A percentile compares a stretch with the other conserved stretches of the same genome.
phyloP scores from a whole-genome alignment of 2,797 vertebrate species.

The Neosilurus mollespiculum region DNA sequence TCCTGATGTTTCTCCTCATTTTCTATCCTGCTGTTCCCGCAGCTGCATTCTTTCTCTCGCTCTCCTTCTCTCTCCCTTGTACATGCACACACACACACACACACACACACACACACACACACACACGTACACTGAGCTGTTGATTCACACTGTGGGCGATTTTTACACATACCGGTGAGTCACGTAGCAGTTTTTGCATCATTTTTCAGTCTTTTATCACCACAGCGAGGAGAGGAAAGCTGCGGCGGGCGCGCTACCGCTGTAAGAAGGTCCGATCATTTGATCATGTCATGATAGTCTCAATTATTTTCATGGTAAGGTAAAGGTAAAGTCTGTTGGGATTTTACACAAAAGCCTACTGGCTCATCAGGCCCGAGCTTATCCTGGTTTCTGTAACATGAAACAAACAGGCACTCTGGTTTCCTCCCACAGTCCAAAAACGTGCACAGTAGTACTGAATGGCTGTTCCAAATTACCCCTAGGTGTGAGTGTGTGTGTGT shows the following conservation, averaged over 20 bases:
- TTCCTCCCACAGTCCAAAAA: too few relatives aligned
- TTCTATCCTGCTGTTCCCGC: slow-evolving; percentile 16
- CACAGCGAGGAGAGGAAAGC: not conserved
- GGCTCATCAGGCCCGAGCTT: too few relatives aligned
- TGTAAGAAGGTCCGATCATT: not conserved
- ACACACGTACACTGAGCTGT: not conserved
- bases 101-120: not conserved
- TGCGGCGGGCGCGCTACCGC: not conserved
- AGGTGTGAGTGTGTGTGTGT: too few relatives aligned
- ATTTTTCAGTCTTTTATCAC: not conserved
- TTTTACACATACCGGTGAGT: not conserved
- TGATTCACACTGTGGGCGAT: not conserved
- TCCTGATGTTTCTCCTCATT: slow-evolving; percentile 17
- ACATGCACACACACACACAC: not conserved
- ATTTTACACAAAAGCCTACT: too few relatives aligned
- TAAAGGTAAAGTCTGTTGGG: too few relatives aligned
- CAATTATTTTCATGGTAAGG: not conserved
- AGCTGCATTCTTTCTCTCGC: not conserved
- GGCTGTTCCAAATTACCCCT: too few relatives aligned
- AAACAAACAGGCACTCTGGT: too few relatives aligned
- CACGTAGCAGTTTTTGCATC: not conserved
- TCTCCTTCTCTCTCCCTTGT: too few relatives aligned
- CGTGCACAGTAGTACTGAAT: too few relatives aligned
- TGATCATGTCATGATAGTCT: not conserved
- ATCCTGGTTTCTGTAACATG: too few relatives aligned